Base-by-base conservation (phyloP, 2,888 invertebrate genomes). In the Acleris sparsana region DNA sequence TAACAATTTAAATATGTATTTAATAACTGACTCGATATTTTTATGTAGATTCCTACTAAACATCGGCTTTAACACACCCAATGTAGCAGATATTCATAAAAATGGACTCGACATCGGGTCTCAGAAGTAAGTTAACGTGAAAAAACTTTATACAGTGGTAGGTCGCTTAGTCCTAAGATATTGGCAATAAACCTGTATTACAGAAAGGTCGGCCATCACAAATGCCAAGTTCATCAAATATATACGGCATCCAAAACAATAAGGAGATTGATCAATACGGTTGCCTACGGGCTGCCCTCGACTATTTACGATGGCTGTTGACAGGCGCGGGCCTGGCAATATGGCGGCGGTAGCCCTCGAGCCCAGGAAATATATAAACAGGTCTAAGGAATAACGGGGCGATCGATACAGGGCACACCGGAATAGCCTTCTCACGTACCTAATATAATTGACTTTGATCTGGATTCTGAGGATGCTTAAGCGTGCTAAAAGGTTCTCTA, bases 351-450 rank as follows among this genome's bases (percentile, higher is more conserved):
- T 49, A 74, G 73, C 73, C 39, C 75, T 78, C 79, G 76, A 76
- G 67, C 72, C 55, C 71, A 70, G 60, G 69, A 72, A 71, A 69
- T 66, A 74, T 78, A 80, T 82, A 83, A 84, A 85, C 80, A 81
- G 77, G 83, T 83, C 73, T 71, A 74, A 75, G 71, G 76, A 78
- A 82, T 83, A 84, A 81, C 79, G 78, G 77, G 59, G 60, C 83
- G 88, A 89, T 90, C 89, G 86, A 89, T 90, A 87, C 73, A 76
- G 72, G 69, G 72, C 72, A 76, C 75, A 76, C 77, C 63, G 57
- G 61, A 57, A 62, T 61, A 62, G 29, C 60, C 65, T 33, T 39
- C 49, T 13, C 46, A 52, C 51, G 33, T 13, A 39, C 22, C 48
- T 57, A 48, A 53, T 39, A 13, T 39, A 39, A 39, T 39, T 39